Base-by-base conservation (phyloP, 2,888 invertebrate species). In the Chrysotoxum bicinctum region DNA sequence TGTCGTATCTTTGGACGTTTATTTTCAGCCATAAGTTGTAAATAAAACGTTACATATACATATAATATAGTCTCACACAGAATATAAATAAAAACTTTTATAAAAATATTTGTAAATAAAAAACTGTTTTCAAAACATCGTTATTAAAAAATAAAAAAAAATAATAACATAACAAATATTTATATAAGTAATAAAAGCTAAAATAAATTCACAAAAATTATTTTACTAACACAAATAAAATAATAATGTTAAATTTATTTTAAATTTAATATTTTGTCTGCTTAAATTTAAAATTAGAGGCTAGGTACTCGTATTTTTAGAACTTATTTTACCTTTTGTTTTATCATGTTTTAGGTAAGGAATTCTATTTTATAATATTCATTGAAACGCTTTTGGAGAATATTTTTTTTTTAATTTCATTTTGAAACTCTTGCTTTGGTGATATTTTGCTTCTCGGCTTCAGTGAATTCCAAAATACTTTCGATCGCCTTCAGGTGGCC, bases 401-500 rank as follows among this genome's bases (percentile, higher is more conserved):
- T 45, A 23, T 43, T 23, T 56, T 50, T 10, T 21, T 52, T 52
- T 43, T 32, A 10, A 26, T 43, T 83, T 89, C 90, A 92, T 89
- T 92, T 92, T 77, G 90, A 88, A 87, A 93, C 88, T 89, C 95
- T 93, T 87, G 95, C 95, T 89, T 95, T 95, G 89, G 95, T 95
- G 90, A 97, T 97, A 90, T 95, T 96, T 88, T 94, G 93, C 91
- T 96, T 96, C 91, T 97, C 97, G 68, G 93, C 93, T 76, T 96
- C 95, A n/a, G 95, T 95, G 91, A 97, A 97, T 78, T 97, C 97
- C 88, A 98, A 93, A 89, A 98, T 98, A 91, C 97, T 98, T 92
- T 98, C 97, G 88, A 98, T 98, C 68, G 97, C 98, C 88, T 91
- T 91, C 80, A 98, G 93, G 91, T 98, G 98, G 16, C 97, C 97